Evolutionary conservation across 2,888 invertebrate genomes (phyloP), one percentile per base, ranked within the genome.

Genomic region (Hyposoter didymator): DNA sequence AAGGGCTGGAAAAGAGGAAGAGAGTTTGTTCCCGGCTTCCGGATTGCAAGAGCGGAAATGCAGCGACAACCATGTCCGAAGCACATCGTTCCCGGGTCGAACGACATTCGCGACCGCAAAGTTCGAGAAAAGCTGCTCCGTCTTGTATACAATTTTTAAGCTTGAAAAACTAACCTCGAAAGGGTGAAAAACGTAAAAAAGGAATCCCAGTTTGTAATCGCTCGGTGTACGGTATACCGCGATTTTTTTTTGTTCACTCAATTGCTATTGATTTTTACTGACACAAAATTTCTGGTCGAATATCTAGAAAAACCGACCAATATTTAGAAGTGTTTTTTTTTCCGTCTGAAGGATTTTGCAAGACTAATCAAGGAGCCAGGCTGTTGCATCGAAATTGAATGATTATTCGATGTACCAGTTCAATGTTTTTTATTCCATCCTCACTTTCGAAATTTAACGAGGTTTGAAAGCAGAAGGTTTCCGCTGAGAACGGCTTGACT

Each of bases 11-110:
- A 39, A 12, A n/a, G 74, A 28, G 32, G n/a, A 12, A 32, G 32
- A 62, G 62, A 55, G 66, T 19, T 67, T 69, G 59, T 55, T 64
- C 4, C 55, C 70, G 89, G 89, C 89, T 89, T 89, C 89, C 89
- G 87, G 88, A 88, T 88, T 88, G 59, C 64, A 86, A 86, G 80
- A 87, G 82, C 89, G 90, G 89, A 91, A 91, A 91, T 91, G 90
- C 90, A 91, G 90, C 87, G 88, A 88, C 89, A 87, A 87, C 55
- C 70, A 69, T 69, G 45, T 52, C 79, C 64, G 62, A 75, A 73
- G 80, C 55, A 75, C 74, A 70, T 74, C 79, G 74, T 78, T 78
- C 39, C 69, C 45, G 19, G 74, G 67, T 74, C 78, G 74, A 82
- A 85, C 78, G 74, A 74, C 69, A 78, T 78, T 78, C 78, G 74